A percentile compares a stretch with the other conserved stretches of the same genome.
phyloP scores from a whole-genome alignment of 2,888 invertebrate genomes.

The Rotaria sp. region DNA sequence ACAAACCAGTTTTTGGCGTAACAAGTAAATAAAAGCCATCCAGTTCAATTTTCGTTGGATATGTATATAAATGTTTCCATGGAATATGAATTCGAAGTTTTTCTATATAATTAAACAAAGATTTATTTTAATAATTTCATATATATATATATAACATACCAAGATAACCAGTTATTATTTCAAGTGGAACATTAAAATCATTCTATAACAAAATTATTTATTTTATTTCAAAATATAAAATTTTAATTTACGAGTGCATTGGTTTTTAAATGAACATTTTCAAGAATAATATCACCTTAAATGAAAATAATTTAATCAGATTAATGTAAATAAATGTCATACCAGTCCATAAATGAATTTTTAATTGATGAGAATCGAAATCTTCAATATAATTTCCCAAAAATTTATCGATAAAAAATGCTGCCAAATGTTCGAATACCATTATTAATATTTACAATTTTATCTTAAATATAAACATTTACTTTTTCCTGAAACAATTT shows the following conservation, averaged over 20 bases:
- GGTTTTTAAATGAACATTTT: slow-evolving; percentile 36
- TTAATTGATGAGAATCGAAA: slow-evolving; percentile 33
- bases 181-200: too few relatives aligned
- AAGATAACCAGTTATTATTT: too few relatives aligned
- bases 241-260: slow-evolving; percentile 34
- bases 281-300: slow-evolving; percentile 31
- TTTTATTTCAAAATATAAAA: too few relatives aligned
- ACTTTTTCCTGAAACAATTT: too few relatives aligned
- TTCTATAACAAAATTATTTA: too few relatives aligned
- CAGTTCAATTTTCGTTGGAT: slow-evolving; percentile 80
- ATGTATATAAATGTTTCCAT: slow-evolving; percentile 90
- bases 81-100: slow-evolving; percentile 89
- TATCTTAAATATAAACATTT: too few relatives aligned
- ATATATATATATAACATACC: too few relatives aligned
- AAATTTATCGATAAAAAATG: slow-evolving; percentile 34
- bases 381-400: slow-evolving; percentile 34
- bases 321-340: background rate
- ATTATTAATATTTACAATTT: background rate
- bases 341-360: slow-evolving; percentile 38
- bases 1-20: slow-evolving; percentile 64
- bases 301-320: too few relatives aligned
- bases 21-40: slow-evolving; percentile 81
- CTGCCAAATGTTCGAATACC: slow-evolving; percentile 32
- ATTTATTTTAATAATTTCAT: too few relatives aligned
- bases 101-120: too few relatives aligned